Percentiles rank a stretch among this genome's conserved stretches.
These are phyloP conservation scores for Neomicropteryx cornuta DNA, from an alignment of 1,140 invertebrate genomes.

Conservation along the genomic window DNA sequence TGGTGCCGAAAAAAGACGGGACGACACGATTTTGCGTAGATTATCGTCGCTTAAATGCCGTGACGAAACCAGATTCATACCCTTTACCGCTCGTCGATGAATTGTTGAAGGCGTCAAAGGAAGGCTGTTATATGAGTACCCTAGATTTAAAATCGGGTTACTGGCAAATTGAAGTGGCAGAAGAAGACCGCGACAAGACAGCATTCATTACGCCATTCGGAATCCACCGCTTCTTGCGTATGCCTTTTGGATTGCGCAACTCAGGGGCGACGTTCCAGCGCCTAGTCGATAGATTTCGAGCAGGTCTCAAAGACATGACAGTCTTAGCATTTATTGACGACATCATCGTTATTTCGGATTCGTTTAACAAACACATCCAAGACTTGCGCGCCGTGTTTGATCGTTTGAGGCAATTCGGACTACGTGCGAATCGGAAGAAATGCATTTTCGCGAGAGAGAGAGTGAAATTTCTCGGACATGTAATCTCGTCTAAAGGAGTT, in stretches of 20 bases:
- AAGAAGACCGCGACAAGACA: slow-evolving; percentile 27
- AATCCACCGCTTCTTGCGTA: slow-evolving; percentile 22
- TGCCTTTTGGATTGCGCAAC: slow-evolving; percentile 28
- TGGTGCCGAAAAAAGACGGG: slow-evolving; percentile 33
- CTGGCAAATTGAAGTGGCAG: slow-evolving; percentile 24
- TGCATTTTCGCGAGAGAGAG: slow-evolving; percentile 20
- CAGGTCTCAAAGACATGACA: slow-evolving; percentile 13
- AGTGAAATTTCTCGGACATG: slow-evolving; percentile 28
- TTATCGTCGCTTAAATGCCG: slow-evolving; percentile 25
- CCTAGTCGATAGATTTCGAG: slow-evolving; percentile 22
- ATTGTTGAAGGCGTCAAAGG: slow-evolving; percentile 24
- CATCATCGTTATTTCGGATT: slow-evolving; percentile 23
- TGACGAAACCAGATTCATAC: slow-evolving; percentile 26
- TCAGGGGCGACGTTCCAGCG: slow-evolving; percentile 31
- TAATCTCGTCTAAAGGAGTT: slow-evolving; percentile 19
- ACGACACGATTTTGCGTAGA: slow-evolving; percentile 21
- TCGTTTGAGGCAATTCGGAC: slow-evolving; percentile 8
- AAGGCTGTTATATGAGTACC: slow-evolving; percentile 25
- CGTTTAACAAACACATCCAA: slow-evolving; percentile 21
- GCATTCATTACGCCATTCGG: slow-evolving; percentile 29
- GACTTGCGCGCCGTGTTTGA: slow-evolving; percentile 20
- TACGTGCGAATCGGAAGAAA: slow-evolving; percentile 20
- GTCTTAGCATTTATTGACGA: slow-evolving; percentile 31
- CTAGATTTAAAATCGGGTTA: slow-evolving; percentile 34
- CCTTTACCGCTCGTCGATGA: slow-evolving; percentile 41